Evolutionary conservation across 2,113 vertebrate genomes (phyloP), one percentile per base, ranked within the genome.

Genomic region (Cervus canadensis): DNA sequence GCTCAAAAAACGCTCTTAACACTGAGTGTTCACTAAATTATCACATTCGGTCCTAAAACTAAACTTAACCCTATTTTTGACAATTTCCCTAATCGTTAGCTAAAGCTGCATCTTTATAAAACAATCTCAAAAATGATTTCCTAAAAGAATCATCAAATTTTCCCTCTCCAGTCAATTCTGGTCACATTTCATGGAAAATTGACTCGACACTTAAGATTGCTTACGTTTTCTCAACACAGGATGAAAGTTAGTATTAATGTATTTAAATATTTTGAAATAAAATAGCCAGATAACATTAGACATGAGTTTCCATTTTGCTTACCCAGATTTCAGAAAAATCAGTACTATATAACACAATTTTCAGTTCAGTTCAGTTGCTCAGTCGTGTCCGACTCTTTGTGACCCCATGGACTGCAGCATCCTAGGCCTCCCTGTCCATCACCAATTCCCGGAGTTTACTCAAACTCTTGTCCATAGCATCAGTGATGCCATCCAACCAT

Each of bases 351-450:
- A 79, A 67, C 5, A 82, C 7, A 64, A 40, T 45, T 26, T 90
- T 12, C n/a, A 71, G 19, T 71, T 71, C n/a, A 71, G 67, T 71
- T 71, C 67, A 23, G n/a, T 40, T 71, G 67, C 67, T 71, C 67
- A 71, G 10, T 71, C 0, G 0, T 71, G n/a, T 71, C 19, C 1
- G 0, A 36, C 19, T 23, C 67, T 36, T 71, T 71, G 17, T 0
- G 4, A 36, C 17, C 17, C 17, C 17, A 23, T 2, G 19, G 19
- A 36, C n/a, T 71, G 10, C n/a, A 71, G 64, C n/a, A 2, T 0
- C 0, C 64, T 10, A 71, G 64, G 64, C 64, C 17, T 71, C 64
- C n/a, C 17, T 36, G 8, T 71, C 9, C 2, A 71, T 71, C 64
- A 36, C n/a, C 64, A 71, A 5, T 17, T 71, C 9, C 64, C 0